Evolutionary conservation across 2,888 invertebrate species (phyloP).

Genomic region (Melieria crassipennis): DNA sequence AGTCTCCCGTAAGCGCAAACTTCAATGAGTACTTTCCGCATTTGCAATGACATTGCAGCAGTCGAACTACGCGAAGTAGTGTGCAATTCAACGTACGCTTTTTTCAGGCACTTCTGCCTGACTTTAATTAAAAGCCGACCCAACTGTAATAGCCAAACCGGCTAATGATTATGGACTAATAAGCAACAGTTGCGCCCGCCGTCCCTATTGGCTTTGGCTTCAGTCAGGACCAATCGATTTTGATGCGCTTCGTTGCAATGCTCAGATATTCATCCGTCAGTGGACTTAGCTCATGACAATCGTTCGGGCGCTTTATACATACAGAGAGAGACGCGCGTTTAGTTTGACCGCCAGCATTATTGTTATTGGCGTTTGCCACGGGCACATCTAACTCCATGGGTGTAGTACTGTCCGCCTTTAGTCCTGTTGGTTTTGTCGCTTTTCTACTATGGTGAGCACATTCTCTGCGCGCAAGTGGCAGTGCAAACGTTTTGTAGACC

Average conservation of each 20-base stretch:
- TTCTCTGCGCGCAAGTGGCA: constrained; percentile 48
- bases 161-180: too few species aligned
- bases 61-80: too few species aligned
- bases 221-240: constrained; percentile 23
- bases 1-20: too few species aligned
- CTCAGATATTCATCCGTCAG: constrained; percentile 26
- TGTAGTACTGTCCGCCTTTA: too few species aligned
- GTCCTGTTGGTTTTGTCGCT: background rate
- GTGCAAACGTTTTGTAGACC: constrained; percentile 52
- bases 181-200: too few species aligned
- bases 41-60: too few species aligned
- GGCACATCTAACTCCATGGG: constrained; percentile 18
- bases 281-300: constrained; percentile 8
- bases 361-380: background rate
- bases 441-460: background rate
- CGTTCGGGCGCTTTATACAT: constrained; percentile 7
- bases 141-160: too few species aligned
- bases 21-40: too few species aligned
- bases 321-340: background rate
- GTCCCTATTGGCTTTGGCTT: background rate
- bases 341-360: background rate
- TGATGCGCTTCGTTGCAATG: constrained; percentile 31
- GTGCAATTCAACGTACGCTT: too few species aligned
- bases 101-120: too few species aligned
- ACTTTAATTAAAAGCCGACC: too few species aligned